Base-by-base conservation (phyloP, 1,140 invertebrate species). In the Piezodorus guildinii region DNA sequence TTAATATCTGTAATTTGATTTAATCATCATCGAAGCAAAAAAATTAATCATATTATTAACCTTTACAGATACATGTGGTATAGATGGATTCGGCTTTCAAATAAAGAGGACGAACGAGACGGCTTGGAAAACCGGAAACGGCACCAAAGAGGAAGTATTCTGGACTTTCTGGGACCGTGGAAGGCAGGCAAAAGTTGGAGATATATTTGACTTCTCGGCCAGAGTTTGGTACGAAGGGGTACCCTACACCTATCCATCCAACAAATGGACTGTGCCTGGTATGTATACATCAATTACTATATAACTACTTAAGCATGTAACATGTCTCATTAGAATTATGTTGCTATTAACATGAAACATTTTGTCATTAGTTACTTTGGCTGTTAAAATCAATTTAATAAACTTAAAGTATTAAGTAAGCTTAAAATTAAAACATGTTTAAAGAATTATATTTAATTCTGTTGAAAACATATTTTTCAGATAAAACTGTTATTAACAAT, bases 31-130 rank as follows among this genome's bases (percentile, higher is more conserved):
- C 8, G 8, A 30, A 30, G 3, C 8, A 4, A 4, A 3, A 49
- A 49, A 49, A 49, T 4, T 49, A 4, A 49, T 17, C 5, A 49
- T 17, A 4, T 17, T 30, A 8, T 30, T 30, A 30, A 58, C 8
- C 27, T 16, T 63, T 63, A 34, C 52, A 65, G 64, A 65, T 65
- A 19, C 30, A 3, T 65, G 64, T 45, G 64, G 64, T 1, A 49
- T 62, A 17, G 59, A 65, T n/a, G 44, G 60, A 0, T 65, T 65
- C 49, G 60, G 58, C 39, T 62, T 65, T 17, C 30, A 62, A 34
- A 43, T 30, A 17, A 60, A 44, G n/a, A 56, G 49, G 46, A 62
- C 43, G 27, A n/a, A n/a, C 6, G 44, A 27, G 21, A 43, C 46
- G 43, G 54, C 21, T 30, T 65, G 64, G 64, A 51, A 62, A 44